Conservation (phyloP, 2,888 invertebrate genomes). For the Cremastobaeus sp. region DNA sequence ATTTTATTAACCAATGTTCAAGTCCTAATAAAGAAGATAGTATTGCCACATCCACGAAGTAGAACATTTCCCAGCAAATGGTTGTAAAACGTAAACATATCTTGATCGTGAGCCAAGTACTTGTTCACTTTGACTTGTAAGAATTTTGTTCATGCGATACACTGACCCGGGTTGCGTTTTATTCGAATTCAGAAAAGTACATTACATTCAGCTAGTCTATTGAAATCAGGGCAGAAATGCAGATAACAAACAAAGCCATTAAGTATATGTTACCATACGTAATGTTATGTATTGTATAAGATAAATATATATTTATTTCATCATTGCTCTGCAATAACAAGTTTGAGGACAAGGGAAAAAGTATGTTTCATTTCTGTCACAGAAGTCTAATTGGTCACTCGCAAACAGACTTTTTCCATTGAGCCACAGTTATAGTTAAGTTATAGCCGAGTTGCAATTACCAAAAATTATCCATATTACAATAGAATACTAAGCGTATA, state of each 20-base stretch:
- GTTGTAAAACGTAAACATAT: too few relatives aligned
- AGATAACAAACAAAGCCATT: constrained; percentile 47
- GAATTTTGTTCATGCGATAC: background rate
- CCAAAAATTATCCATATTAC: constrained; percentile 45
- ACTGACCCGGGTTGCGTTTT: too few relatives aligned
- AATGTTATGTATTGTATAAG: constrained; percentile 51
- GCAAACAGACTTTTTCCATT: constrained; percentile 49
- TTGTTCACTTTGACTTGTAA: too few relatives aligned
- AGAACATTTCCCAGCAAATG: too few relatives aligned
- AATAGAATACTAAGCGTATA: constrained; percentile 20
- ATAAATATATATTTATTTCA: constrained; percentile 49
- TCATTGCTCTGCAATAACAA: constrained; percentile 35
- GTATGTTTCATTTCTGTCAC: constrained; percentile 1
- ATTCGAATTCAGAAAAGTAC: constrained; percentile 12
- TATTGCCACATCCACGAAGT: too few relatives aligned
- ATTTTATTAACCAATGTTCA: too few relatives aligned
- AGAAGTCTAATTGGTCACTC: background rate
- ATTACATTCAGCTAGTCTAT: constrained; percentile 50
- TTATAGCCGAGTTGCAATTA: constrained; percentile 34
- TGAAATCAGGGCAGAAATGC: constrained; percentile 52
- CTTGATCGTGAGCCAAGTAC: too few relatives aligned
- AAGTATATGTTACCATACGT: constrained; percentile 50
- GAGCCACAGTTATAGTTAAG: constrained; percentile 11
- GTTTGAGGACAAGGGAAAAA: constrained; percentile 44
- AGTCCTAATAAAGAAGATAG: too few relatives aligned